These are phyloP conservation scores for Brachypodius melanocephalos DNA, from an alignment of 2,113 vertebrate species.

Conservation along the genomic window DNA sequence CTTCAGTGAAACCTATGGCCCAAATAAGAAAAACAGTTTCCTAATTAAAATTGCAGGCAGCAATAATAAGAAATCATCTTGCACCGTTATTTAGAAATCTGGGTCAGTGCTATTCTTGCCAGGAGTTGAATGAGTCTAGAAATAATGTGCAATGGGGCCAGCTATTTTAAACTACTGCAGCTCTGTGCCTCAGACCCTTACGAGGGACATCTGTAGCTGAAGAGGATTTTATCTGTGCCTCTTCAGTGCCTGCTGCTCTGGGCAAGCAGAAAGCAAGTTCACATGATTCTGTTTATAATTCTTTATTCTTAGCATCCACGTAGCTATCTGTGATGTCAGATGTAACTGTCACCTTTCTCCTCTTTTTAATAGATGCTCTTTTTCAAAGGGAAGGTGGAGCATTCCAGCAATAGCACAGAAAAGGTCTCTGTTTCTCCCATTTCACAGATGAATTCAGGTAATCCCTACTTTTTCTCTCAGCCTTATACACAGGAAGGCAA, in stretches of 20 bases:
- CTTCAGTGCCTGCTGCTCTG: background rate
- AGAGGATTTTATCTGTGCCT: background rate
- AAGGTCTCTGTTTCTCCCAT: background rate
- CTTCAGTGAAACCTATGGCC: background rate
- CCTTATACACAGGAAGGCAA: background rate
- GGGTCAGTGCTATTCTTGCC: background rate
- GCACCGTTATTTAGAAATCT: background rate
- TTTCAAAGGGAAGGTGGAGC: background rate
- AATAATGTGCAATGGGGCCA: background rate
- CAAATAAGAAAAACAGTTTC: background rate
- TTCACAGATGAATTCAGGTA: background rate
- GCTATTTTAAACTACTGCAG: background rate
- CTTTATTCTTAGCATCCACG: background rate
- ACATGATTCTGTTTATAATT: background rate
- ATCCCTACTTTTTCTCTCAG: background rate
- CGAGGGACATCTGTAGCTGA: background rate
- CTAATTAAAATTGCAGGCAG: background rate
- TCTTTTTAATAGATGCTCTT: background rate
- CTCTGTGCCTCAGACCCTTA: background rate
- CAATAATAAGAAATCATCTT: background rate
- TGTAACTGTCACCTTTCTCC: background rate
- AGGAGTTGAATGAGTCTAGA: background rate
- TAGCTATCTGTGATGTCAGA: background rate
- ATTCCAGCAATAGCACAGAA: accelerated
- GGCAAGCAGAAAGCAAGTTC: background rate